phyloP scores from a whole-genome alignment of 2,113 vertebrate species.

The Ovis canadensis region DNA sequence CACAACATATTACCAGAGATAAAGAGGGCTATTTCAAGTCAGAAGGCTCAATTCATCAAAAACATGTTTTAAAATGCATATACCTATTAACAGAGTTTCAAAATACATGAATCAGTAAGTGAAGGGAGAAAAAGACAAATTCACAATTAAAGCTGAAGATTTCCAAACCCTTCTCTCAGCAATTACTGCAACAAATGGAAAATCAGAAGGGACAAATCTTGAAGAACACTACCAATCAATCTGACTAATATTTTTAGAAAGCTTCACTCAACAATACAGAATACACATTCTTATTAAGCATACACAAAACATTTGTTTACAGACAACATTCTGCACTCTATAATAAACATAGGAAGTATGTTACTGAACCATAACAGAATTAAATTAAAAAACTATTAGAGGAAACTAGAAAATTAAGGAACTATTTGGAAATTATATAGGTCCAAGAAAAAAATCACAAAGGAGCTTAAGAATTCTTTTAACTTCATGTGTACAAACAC shows the following conservation, averaged over 20 bases:
- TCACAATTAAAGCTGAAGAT: neutral
- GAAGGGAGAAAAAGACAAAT: neutral
- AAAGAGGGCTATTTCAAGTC: neutral
- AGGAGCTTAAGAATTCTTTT: neutral
- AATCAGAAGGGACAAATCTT: neutral
- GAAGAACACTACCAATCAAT: neutral
- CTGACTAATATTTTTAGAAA: neutral
- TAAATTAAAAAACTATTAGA: neutral
- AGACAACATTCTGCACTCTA: neutral
- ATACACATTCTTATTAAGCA: neutral
- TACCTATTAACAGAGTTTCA: neutral
- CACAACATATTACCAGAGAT: neutral
- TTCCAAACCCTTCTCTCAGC: neutral
- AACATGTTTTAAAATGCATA: neutral
- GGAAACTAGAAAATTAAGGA: neutral
- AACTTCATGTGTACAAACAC: neutral
- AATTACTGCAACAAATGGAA: neutral
- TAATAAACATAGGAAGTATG: neutral
- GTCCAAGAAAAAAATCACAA: neutral
- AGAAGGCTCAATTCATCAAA: neutral
- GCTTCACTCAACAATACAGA: neutral
- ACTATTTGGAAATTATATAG: conserved; percentile 2
- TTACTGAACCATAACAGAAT: neutral
- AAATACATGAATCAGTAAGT: neutral
- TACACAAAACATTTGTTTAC: neutral